Evolutionary conservation across 2,888 invertebrate species (phyloP), one percentile per base, ranked within the genome.

Genomic region (Linnaemya vulpina): DNA sequence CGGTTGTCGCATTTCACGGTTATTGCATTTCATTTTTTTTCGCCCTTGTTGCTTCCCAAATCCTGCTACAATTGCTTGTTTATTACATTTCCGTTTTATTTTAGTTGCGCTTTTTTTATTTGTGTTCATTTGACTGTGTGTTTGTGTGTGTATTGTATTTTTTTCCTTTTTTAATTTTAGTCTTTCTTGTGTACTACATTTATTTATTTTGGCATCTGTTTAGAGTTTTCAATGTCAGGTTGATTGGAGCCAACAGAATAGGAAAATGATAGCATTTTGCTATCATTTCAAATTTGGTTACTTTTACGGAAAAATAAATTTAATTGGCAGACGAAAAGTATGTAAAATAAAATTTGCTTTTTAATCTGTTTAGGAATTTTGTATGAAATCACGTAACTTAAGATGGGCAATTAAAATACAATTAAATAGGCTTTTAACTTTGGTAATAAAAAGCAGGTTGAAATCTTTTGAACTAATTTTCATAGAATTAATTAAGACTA

Each of bases 1-100:
- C 82, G 85, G 78, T 82, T 85, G 85, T 82, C 85, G 82, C 85
- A 82, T 82, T 85, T 85, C 82, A 85, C 70, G 85, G 82, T 82
- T 79, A 85, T 78, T 85, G 85, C 85, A 85, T 68, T 80, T 46
- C 53, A 63, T 65, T 65, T 68, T 82, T n/a, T n/a, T n/a, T n/a
- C n/a, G 22, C 70, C 58, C 51, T 55, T 79, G 46, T 67, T 73
- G 55, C 22, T 55, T n/a, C 51, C 22, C 40, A 51, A 40, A 74
- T 55, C n/a, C n/a, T 35, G 53, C 22, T 77, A 76, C 77, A 81
- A 81, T 81, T 84, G 71, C 71, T 73, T 51, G 65, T 76, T 63
- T 82, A 62, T 85, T 85, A 74, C 78, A 84, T 74, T 85, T 82
- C 70, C 70, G 67, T 74, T 74, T 74, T 30, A 67, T 51, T 58